These are phyloP conservation scores for Solenopsis invicta DNA, from an alignment of 1,140 invertebrate species.

Conservation along the genomic window DNA sequence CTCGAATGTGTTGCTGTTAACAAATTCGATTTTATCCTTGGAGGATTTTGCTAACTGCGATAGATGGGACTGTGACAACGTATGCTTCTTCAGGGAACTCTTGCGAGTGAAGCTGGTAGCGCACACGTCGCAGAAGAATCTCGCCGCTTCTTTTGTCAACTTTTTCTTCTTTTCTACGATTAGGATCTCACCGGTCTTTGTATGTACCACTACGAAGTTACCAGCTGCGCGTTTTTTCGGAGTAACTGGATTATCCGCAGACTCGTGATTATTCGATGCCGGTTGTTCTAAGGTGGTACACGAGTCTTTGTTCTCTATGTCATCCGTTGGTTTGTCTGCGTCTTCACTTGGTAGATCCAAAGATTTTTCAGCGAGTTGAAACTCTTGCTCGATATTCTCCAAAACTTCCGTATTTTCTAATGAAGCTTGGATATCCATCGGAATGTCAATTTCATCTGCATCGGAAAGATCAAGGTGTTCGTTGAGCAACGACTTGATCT, in stretches of 20 bases:
- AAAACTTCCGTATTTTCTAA: neutral
- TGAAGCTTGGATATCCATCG: conserved; percentile 46
- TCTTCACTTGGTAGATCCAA: neutral
- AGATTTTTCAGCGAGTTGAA: neutral
- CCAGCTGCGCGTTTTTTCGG: conserved; percentile 80
- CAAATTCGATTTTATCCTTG: conserved; percentile 54
- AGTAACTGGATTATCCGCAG: conserved; percentile 9
- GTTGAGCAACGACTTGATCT: conserved; percentile 63
- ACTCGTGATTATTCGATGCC: conserved; percentile 22
- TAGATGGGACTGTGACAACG: conserved; percentile 83
- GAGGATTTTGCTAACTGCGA: conserved; percentile 76
- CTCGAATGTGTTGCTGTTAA: neutral
- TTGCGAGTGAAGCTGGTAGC: conserved; percentile 84
- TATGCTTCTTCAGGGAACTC: conserved; percentile 85
- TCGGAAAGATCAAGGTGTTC: conserved; percentile 69
- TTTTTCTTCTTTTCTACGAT: conserved; percentile 85
- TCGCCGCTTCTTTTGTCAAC: conserved; percentile 84
- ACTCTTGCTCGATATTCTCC: neutral
- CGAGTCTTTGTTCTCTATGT: conserved; percentile 40
- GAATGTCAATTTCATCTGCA: conserved; percentile 60
- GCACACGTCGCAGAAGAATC: conserved; percentile 84
- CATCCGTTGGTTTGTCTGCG: neutral
- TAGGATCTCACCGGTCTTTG: conserved; percentile 83
- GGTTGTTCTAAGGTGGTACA: neutral
- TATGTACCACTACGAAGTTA: conserved; percentile 83